Base-by-base conservation (phyloP, 2,888 invertebrate genomes). In the Spodoptera exigua region DNA sequence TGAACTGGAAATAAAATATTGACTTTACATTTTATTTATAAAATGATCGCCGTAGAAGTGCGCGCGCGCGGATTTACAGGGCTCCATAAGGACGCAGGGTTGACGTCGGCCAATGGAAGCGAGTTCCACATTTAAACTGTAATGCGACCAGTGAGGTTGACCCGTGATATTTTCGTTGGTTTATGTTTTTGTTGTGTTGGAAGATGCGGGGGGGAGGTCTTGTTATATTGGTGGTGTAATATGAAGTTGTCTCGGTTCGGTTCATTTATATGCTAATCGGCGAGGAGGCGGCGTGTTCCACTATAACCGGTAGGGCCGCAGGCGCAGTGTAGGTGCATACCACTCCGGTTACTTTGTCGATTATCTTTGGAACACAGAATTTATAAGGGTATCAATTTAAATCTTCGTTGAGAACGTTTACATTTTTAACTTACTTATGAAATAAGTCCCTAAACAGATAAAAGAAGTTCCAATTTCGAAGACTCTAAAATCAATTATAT, bases 231-330 rank as follows among this genome's bases (percentile, higher is more conserved):
- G 91, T 79, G 69, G 78, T 74, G 67, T 85, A 80, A 80, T 91
- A 94, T 92, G 87, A 90, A 93, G 92, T 91, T 89, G 92, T 93
- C 88, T 91, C 82, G 89, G 87, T 85, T 85, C 71, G 83, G 87
- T 90, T 93, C 91, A 92, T 93, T 93, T 93, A 93, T 92, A 94
- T 93, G 92, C 87, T 92, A 93, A 94, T 94, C 82, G 77, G 82
- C 61, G 79, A 86, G 89, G 83, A 90, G 91, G 91, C 84, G 87
- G 88, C 82, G 70, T 77, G 81, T 80, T 85, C 80, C 75, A 82
- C 82, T 85, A 85, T 84, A 89, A 89, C 88, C 88, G 87, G 91
- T 90, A 86, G 69, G 77, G 79, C 62, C 77, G 64, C 78, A 18
- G 63, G 71, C 78, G 71, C 73, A 76, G 65, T 74, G 76, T 78